Base-by-base conservation (phyloP, 2,113 vertebrate genomes). In the Pogona vitticeps region DNA sequence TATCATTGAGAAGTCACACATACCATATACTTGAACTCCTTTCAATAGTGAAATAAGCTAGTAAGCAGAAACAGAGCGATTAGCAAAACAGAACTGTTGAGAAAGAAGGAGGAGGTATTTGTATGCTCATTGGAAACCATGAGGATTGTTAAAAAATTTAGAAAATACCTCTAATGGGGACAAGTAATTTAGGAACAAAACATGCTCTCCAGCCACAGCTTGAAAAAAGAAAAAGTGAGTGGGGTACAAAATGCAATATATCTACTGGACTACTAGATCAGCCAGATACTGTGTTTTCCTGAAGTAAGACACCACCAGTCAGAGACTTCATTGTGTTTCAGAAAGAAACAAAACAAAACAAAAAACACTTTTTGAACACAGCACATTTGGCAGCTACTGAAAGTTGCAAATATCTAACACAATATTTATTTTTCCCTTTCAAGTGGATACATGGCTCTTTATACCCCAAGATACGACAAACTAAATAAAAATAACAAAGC, bases 311-410 rank as follows among this genome's bases (percentile, higher is more conserved):
- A n/a, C n/a, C n/a, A n/a, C n/a, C n/a, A n/a, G n/a, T n/a, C 28
- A 31, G 26, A 68, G 31, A 13, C 2, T 13, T 31, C 31, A 31
- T 31, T 12, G 28, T 61, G 14, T 61, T 61, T 61, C 20, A 31
- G 28, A 67, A 67, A 28, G 10, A 67, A 65, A 10, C 61, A 52
- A 20, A 65, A 20, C 15, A 21, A 68, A 68, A 68, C 28, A 68
- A 68, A 12, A 26, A 68, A 28, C 28, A 83, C 93, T 90, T 91
- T 84, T 93, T 90, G 92, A 92, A 96, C n/a, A 96, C 95, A 95
- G 92, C 93, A 96, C 91, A 56, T 94, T 94, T 94, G 93, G 94
- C 89, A 95, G 94, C 93, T 93, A 94, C 91, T 90, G 89, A 94
- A 94, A 92, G 79, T 91, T 88, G 88, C 91, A 88, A 91, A 90